Evolutionary conservation across 1,140 invertebrate genomes (phyloP), one percentile per base, ranked within the genome.

Genomic region (Laodelphax striatellus): DNA sequence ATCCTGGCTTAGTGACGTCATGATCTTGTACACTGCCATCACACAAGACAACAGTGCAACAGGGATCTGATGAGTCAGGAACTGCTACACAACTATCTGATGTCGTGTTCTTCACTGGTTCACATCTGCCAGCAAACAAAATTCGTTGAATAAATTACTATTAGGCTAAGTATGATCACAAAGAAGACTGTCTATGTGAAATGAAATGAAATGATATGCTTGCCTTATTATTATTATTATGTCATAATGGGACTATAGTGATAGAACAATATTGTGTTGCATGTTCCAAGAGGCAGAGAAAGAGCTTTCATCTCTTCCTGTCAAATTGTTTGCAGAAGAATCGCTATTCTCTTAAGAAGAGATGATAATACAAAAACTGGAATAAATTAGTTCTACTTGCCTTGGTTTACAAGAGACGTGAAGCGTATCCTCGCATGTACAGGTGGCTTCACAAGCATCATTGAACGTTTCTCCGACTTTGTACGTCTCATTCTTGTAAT

Each of bases 41-140:
- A 68, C 90, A 93, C 1, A 90, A 75, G 53, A 90, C 84, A 62
- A 90, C 80, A 43, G 85, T 88, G 66, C 92, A 94, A 69, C 92
- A 94, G 1, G 82, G 71, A 70, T 94, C 90, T 14, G 83, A 82
- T 5, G 85, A 81, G 70, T 90, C 85, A 64, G 81, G 81, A 0
- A 88, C 78, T 66, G 82, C 81, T 14, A 87, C 79, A 68, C 88
- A 91, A 63, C 82, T 80, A 31, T 88, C 85, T 11, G 78, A 79
- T 60, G 70, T 76, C 38, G 62, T 71, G 58, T 74, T 75, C 42
- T 72, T 71, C 11, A 76, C 66, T 3, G 75, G 74, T 5, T 75
- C 77, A 68, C 82, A 84, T 66, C 81, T 83, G 68, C 31, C 58
- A 62, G 24, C 24, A 28, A 28, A 14, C 55, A 61, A 55, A 59